Percentiles rank a stretch among this genome's conserved stretches.
phyloP scores from a whole-genome alignment of 2,888 invertebrate species.

The Pseudoips prasinana region DNA sequence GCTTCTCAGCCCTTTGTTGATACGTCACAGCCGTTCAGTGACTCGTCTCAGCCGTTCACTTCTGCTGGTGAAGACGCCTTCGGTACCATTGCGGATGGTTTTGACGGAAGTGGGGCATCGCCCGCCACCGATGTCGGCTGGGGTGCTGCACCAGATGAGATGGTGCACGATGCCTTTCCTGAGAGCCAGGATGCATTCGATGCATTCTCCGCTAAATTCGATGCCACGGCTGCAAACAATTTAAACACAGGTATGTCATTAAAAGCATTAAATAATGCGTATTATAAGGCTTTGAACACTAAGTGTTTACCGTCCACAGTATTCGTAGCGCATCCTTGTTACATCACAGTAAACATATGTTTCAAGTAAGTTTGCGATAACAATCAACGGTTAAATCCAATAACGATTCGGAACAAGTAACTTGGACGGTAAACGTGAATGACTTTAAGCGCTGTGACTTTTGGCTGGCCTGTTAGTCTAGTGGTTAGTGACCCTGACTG shows the following conservation, averaged over 20 bases:
- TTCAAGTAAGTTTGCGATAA: too few relatives aligned
- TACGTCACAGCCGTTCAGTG: background rate
- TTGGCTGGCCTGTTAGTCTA: too few relatives aligned
- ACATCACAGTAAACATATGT: too few relatives aligned
- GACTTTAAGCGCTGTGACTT: too few relatives aligned
- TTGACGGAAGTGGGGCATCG: slow-evolving; percentile 24
- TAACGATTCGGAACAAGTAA: too few relatives aligned
- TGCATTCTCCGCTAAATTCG: slow-evolving; percentile 95
- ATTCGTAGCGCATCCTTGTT: too few relatives aligned
- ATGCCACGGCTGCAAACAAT: slow-evolving; percentile 81
- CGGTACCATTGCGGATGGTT: slow-evolving; percentile 18
- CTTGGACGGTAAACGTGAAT: too few relatives aligned
- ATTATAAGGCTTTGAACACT: too few relatives aligned
- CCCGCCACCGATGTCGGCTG: slow-evolving; percentile 46
- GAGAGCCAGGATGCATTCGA: slow-evolving; percentile 85
- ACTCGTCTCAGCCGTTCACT: background rate
- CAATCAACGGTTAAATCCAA: too few relatives aligned
- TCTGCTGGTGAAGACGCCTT: slow-evolving; percentile 17
- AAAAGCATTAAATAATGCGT: too few relatives aligned
- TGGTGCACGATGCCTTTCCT: slow-evolving; percentile 56
- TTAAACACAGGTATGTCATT: slow-evolving; percentile 51
- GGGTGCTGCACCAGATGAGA: slow-evolving; percentile 47
- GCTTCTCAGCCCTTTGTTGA: slow-evolving; percentile 10
- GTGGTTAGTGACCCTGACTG: too few relatives aligned
- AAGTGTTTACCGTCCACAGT: too few relatives aligned